Conservation (phyloP, 2,797 vertebrate species). For the Lagodon rhomboides region DNA sequence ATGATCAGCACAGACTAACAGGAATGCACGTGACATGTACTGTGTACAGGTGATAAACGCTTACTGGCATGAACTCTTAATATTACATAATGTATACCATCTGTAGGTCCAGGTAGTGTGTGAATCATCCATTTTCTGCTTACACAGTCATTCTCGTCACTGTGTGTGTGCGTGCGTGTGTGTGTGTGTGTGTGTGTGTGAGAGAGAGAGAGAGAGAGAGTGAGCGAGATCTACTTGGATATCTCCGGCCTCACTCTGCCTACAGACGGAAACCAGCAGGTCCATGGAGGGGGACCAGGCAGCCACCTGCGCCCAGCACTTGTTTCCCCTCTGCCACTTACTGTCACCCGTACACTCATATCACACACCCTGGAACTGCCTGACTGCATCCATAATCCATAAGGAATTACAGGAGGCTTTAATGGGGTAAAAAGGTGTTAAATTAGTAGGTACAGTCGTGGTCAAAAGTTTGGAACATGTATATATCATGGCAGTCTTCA, state of each 20-base stretch:
- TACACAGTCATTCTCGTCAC: not conserved
- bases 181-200: not conserved
- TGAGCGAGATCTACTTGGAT: slow-evolving; percentile 31
- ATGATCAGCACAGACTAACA: not conserved
- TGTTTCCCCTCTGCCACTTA: not conserved
- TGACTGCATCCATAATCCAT: not conserved
- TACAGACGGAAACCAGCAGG: slow-evolving; percentile 47
- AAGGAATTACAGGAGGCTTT: slow-evolving; percentile 15
- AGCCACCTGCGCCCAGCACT: slow-evolving; percentile 53
- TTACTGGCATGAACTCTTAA: not conserved
- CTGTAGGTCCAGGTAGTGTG: slow-evolving; percentile 12
- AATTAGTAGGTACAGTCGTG: not conserved
- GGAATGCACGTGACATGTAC: not conserved
- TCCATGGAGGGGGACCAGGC: slow-evolving; percentile 16
- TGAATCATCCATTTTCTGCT: slow-evolving; percentile 2
- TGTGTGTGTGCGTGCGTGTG: slow-evolving; percentile 5
- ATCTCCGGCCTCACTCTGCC: slow-evolving; percentile 32
- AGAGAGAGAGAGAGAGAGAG: too few relatives aligned
- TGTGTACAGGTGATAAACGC: not conserved
- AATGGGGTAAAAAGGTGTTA: not conserved
- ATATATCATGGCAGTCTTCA: too few relatives aligned
- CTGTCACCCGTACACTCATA: not conserved
- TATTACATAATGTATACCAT: not conserved
- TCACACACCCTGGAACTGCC: not conserved
- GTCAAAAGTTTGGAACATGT: too few relatives aligned